Evolutionary conservation across 2,797 vertebrate species (phyloP).

Genomic region (Sebastes minor): DNA sequence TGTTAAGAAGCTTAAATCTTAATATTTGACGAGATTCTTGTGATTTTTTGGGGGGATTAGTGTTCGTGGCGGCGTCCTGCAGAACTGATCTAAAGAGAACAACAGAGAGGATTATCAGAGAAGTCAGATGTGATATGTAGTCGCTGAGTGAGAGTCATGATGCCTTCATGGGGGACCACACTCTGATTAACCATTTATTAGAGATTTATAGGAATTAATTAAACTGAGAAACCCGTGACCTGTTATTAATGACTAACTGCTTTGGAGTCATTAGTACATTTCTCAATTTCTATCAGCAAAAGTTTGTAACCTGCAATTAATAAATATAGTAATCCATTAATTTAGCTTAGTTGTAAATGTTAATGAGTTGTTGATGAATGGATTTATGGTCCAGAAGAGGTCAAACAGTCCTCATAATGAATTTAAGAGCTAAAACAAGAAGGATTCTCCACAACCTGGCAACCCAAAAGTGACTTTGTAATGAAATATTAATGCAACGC

Average conservation of each 20-base stretch:
- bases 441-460: neutral
- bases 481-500: neutral
- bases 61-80: neutral
- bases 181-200: neutral
- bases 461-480: neutral
- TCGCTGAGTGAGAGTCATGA: neutral
- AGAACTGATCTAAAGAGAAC: neutral
- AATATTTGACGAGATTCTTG: conserved; percentile 12
- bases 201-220: neutral
- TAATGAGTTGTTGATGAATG: neutral
- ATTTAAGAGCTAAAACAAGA: neutral
- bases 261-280: neutral
- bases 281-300: neutral
- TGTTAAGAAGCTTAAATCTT: conserved; percentile 34
- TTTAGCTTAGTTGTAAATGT: neutral
- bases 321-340: neutral
- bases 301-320: neutral
- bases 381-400: neutral
- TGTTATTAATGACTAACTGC: neutral
- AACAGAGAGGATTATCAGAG: neutral
- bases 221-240: neutral
- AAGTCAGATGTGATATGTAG: neutral
- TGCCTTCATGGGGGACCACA: neutral
- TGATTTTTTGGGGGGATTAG: conserved; percentile 13
- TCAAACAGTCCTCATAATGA: neutral